Evolutionary conservation across 2,113 vertebrate genomes (phyloP).

Genomic region (Varanus salvator): DNA sequence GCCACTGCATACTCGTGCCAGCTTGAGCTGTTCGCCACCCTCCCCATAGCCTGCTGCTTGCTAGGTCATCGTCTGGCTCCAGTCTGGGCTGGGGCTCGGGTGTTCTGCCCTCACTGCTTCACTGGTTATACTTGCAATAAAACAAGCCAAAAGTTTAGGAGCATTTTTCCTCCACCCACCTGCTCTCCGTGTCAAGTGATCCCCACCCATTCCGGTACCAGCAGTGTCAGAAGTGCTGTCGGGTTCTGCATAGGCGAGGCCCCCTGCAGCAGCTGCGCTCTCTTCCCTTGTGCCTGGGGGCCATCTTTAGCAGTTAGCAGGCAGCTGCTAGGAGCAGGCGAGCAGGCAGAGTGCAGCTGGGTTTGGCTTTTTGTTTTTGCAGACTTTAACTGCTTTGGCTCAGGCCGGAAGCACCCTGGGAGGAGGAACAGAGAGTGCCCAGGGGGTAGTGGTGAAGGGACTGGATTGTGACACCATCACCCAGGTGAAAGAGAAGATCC

Average conservation of each 20-base stretch:
- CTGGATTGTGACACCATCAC: conserved; percentile 76
- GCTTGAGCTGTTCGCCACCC: too few species aligned
- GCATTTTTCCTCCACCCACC: not conserved
- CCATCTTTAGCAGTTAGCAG: not conserved
- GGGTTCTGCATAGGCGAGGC: not conserved
- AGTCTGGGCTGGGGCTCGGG: too few species aligned
- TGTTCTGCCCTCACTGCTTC: too few species aligned
- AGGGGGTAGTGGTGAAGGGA: conserved; percentile 89
- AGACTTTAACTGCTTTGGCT: conserved; percentile 91
- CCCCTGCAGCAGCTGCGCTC: not conserved
- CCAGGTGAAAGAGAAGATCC: conserved; percentile 97
- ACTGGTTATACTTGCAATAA: too few species aligned
- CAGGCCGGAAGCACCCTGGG: conserved; percentile 77
- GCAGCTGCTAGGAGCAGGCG: not conserved
- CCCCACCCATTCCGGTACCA: not conserved
- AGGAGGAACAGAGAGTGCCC: conserved; percentile 82
- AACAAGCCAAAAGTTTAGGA: too few species aligned
- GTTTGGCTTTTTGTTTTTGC: conserved; percentile 28
- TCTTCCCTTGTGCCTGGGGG: not conserved
- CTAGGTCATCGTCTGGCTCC: too few species aligned
- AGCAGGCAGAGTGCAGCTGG: not conserved
- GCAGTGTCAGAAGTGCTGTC: not conserved
- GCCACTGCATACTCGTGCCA: too few species aligned
- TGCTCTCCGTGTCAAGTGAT: not conserved
- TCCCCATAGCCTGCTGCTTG: too few species aligned